These are phyloP conservation scores for Hesperia comma DNA, from an alignment of 2,888 invertebrate species.

Conservation along the genomic window DNA sequence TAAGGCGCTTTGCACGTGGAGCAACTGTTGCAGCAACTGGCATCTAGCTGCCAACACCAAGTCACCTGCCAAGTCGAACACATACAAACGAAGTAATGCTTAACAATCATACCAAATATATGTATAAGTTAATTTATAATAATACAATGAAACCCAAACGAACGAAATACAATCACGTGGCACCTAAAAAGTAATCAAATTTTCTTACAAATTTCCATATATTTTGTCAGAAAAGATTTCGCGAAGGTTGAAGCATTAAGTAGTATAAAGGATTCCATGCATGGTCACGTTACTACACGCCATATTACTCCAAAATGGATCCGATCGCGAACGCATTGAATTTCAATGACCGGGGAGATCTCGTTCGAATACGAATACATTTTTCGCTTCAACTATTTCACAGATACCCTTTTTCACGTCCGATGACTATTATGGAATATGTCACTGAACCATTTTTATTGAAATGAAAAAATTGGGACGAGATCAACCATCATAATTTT, in stretches of 20 bases:
- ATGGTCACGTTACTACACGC: slow-evolving; percentile 25
- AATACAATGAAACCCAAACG: too few relatives aligned
- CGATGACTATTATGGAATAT: slow-evolving; percentile 14
- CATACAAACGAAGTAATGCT: too few relatives aligned
- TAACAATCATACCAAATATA: too few relatives aligned
- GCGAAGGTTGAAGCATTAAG: not conserved
- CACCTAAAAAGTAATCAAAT: too few relatives aligned
- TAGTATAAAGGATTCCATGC: slow-evolving; percentile 21
- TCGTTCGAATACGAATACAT: slow-evolving; percentile 21
- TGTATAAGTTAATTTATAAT: too few relatives aligned
- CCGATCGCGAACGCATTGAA: slow-evolving; percentile 21
- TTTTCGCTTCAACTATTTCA: slow-evolving; percentile 18
- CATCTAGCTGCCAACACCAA: too few relatives aligned
- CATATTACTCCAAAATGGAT: slow-evolving; percentile 22
- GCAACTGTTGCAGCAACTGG: too few relatives aligned
- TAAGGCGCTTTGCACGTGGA: too few relatives aligned
- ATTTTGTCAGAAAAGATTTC: not conserved
- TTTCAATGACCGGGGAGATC: slow-evolving; percentile 19
- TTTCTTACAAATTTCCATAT: too few relatives aligned
- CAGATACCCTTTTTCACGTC: slow-evolving; percentile 20
- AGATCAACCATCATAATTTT: too few relatives aligned
- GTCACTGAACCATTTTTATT: slow-evolving; percentile 19
- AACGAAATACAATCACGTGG: too few relatives aligned
- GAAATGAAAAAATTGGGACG: not conserved
- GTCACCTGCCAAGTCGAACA: too few relatives aligned